phyloP scores from a whole-genome alignment of 1,140 invertebrate species.

The Pseudomyrmex sp. region DNA sequence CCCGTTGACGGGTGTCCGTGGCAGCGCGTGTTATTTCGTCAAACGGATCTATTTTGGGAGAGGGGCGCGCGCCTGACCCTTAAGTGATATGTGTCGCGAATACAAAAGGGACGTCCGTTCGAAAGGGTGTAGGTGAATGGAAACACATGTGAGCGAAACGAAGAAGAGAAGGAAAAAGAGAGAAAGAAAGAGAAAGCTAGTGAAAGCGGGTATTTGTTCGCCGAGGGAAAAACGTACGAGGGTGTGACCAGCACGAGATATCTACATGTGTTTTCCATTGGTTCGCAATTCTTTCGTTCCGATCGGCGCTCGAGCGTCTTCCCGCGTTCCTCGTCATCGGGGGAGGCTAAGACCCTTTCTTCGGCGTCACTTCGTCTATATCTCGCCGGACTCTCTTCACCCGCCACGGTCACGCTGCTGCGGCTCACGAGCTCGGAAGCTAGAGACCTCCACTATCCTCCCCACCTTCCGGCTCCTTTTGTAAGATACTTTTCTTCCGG shows the following conservation, averaged over 20 bases:
- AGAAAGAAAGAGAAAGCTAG: conserved; percentile 25
- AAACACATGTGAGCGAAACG: background rate
- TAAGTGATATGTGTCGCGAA: conserved; percentile 83
- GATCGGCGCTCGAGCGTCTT: conserved; percentile 10
- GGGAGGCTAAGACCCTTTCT: conserved; percentile 11
- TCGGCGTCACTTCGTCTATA: conserved; percentile 35
- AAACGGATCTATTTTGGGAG: conserved; percentile 83
- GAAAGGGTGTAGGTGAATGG: conserved; percentile 31
- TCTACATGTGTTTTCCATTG: conserved; percentile 84
- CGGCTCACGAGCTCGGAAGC: conserved; percentile 56
- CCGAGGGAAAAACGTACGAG: conserved; percentile 34
- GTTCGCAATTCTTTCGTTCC: conserved; percentile 69
- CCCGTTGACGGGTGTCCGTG: conserved; percentile 78
- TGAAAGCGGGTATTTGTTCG: conserved; percentile 59
- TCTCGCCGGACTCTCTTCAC: background rate
- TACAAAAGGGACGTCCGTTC: conserved; percentile 76
- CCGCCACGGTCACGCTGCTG: conserved; percentile 32
- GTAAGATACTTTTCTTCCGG: conserved; percentile 82
- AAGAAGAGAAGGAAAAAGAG: background rate
- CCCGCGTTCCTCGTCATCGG: background rate
- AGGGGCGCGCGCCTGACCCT: conserved; percentile 77
- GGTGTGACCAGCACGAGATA: conserved; percentile 62
- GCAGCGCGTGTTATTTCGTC: conserved; percentile 82
- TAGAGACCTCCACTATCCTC: background rate
- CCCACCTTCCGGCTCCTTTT: conserved; percentile 68